Evolutionary conservation across 2,113 vertebrate species (phyloP).

Genomic region (Meles meles): DNA sequence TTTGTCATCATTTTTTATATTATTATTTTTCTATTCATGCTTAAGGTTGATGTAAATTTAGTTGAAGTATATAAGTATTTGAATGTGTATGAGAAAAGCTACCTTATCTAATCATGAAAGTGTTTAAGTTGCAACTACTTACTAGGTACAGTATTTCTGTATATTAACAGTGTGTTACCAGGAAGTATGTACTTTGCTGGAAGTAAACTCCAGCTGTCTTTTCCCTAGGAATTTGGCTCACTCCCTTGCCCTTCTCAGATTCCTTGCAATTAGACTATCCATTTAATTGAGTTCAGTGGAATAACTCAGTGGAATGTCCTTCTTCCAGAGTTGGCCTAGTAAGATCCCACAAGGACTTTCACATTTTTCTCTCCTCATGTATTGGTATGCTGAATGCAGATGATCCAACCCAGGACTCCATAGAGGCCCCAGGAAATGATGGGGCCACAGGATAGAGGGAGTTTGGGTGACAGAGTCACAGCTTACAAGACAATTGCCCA

Average conservation of each 20-base stretch:
- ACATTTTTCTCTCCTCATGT: background rate
- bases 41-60: background rate
- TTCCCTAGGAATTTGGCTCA: background rate
- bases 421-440: background rate
- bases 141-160: background rate
- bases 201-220: background rate
- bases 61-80: background rate
- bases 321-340: background rate
- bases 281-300: background rate
- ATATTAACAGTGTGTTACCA: background rate
- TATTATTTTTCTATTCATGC: conserved; percentile 11
- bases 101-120: background rate
- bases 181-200: background rate
- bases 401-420: background rate
- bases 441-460: background rate
- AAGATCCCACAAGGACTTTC: background rate
- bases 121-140: background rate
- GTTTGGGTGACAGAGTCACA: background rate
- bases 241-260: background rate
- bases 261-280: background rate
- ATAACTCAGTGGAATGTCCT: background rate
- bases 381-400: background rate
- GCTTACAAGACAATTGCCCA: background rate
- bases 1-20: background rate
- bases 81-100: background rate